Conservation (phyloP, 2,888 invertebrate species). For the Pandemis heparana region DNA sequence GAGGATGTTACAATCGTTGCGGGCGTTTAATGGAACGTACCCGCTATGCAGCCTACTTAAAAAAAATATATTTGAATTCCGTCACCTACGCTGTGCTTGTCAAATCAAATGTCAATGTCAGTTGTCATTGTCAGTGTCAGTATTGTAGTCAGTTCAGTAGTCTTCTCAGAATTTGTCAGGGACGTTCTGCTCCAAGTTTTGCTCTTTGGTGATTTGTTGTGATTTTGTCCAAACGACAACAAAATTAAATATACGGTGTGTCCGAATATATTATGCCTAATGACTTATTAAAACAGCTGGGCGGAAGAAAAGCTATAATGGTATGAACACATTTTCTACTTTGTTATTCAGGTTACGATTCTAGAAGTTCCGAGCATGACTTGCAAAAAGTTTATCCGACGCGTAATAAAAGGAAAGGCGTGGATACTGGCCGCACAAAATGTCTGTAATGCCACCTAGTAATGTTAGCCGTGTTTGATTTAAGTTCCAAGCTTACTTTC, state of each 20-base stretch:
- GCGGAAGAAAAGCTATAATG: conserved; percentile 80
- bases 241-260: conserved; percentile 23
- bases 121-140: conserved; percentile 15
- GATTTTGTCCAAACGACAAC: conserved; percentile 40
- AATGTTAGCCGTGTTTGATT: background rate
- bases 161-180: background rate
- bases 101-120: background rate
- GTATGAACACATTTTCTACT: conserved; percentile 55
- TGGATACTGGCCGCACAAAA: conserved; percentile 18
- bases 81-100: no score
- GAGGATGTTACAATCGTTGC: no score
- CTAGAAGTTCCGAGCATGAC: conserved; percentile 45
- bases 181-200: background rate
- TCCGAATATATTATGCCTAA: conserved; percentile 77
- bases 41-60: background rate
- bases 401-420: conserved; percentile 17
- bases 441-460: conserved; percentile 15
- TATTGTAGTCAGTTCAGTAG: no score
- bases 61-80: conserved; percentile 8
- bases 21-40: no score
- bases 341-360: conserved; percentile 29
- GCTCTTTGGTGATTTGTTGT: conserved; percentile 15
- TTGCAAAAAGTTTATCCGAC: conserved; percentile 44
- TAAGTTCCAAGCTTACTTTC: conserved; percentile 16
- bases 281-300: conserved; percentile 75